These are phyloP conservation scores for Drosophila athabasca DNA, from an alignment of 1,140 invertebrate genomes.

Conservation along the genomic window DNA sequence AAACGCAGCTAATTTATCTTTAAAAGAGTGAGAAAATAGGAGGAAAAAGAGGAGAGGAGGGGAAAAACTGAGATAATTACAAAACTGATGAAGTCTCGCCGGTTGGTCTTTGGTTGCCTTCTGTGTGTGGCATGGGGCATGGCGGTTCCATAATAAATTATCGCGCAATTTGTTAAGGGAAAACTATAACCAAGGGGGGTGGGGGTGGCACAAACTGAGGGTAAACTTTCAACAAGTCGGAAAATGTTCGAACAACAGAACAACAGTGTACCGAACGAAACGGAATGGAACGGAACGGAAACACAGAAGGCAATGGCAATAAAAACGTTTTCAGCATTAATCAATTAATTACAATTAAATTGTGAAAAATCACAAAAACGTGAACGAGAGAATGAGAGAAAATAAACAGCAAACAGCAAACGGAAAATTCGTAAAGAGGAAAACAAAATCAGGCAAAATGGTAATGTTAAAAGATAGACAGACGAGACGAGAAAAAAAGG, in stretches of 20 bases:
- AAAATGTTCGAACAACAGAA: slow-evolving; percentile 42
- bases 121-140: neutral
- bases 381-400: slow-evolving; percentile 11
- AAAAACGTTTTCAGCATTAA: slow-evolving; percentile 62
- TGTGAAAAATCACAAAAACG: slow-evolving; percentile 69
- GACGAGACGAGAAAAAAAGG: no score
- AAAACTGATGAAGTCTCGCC: slow-evolving; percentile 33
- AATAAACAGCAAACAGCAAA: no score
- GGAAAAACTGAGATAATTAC: slow-evolving; percentile 43
- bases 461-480: no score
- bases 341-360: slow-evolving; percentile 73
- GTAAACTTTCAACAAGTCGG: slow-evolving; percentile 58
- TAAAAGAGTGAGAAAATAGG: neutral
- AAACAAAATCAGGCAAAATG: no score
- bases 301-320: slow-evolving; percentile 51
- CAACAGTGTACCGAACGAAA: neutral
- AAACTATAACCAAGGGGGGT: slow-evolving; percentile 35
- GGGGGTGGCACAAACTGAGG: neutral
- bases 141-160: slow-evolving; percentile 51
- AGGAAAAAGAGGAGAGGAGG: neutral
- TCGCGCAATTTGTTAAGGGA: slow-evolving; percentile 52
- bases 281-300: slow-evolving; percentile 26
- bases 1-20: slow-evolving; percentile 58
- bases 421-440: no score
- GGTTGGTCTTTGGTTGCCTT: slow-evolving; percentile 13